Conservation (phyloP, 2,113 vertebrate genomes). For the Boleophthalmus pectinirostris region DNA sequence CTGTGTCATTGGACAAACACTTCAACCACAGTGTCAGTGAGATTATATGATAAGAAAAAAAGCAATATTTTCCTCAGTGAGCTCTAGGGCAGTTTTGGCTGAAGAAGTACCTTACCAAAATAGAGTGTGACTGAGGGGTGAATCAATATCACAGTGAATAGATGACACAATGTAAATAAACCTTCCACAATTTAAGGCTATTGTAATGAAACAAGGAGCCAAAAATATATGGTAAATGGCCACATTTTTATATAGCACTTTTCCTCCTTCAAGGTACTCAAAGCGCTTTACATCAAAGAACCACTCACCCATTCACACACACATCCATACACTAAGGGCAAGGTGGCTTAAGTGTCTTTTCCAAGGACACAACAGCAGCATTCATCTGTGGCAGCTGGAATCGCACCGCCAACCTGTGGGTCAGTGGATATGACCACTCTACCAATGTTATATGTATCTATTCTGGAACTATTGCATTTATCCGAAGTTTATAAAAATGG, state of each 20-base stretch:
- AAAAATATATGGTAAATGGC: not conserved
- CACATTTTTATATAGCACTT: too few species aligned
- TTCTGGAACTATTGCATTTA: not conserved
- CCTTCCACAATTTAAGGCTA: not conserved
- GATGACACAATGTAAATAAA: not conserved
- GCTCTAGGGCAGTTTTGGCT: not conserved
- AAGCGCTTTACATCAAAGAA: too few species aligned
- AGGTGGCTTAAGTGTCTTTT: too few species aligned
- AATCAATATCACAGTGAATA: not conserved
- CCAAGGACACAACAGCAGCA: too few species aligned
- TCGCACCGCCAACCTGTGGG: too few species aligned
- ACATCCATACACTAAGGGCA: too few species aligned
- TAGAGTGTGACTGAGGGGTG: not conserved
- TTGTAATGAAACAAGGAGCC: not conserved
- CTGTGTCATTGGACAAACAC: too few species aligned
- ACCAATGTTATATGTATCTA: not conserved
- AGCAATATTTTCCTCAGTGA: not conserved
- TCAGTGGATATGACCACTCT: too few species aligned
- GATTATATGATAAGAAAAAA: not conserved
- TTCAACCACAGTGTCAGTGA: not conserved
- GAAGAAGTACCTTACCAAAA: not conserved
- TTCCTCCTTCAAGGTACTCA: too few species aligned
- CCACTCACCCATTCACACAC: too few species aligned
- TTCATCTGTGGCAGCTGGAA: too few species aligned
- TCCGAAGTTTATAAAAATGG: not conserved